Base-by-base conservation (phyloP, 2,113 vertebrate genomes). In the Ancistrus triradiatus region DNA sequence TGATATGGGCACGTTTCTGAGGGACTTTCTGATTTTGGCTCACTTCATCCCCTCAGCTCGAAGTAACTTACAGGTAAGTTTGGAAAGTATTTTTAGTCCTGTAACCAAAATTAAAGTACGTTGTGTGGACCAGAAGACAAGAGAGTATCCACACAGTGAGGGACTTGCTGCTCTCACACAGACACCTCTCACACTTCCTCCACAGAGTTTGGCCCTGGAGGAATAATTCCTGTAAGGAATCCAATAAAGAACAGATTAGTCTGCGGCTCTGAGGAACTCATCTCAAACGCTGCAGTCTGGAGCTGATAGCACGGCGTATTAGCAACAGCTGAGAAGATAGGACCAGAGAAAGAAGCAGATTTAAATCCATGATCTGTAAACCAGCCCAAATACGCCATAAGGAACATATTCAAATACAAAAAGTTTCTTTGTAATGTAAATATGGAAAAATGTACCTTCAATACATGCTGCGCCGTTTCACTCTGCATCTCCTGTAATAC, bases 171-270 rank as follows among this genome's bases (percentile, higher is more conserved):
- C 50, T 19, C 22, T 31, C 38, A 46, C 57, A 27, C 9, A 17
- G 37, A 15, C 48, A 43, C 56, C 47, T 55, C 35, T 27, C 64
- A 73, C 53, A 67, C 62, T 70, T 74, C 51, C 50, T 74, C 50
- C 69, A 55, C 61, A 67, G 65, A 47, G 38, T 44, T 31, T 25
- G 37, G 59, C 71, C 75, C 68, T 70, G 59, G 38, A 77, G 75
- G 73, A 77, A 64, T 71, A 79, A 75, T 73, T 71, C 73, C 69
- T 75, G 71, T 72, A 74, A 70, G 61, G 74, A 77, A 77, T 53
- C 75, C 74, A 80, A 77, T 80, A 76, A 80, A 77, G 75, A 76
- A 78, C 68, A 78, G 63, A 78, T 78, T 76, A 73, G 61, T 47
- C 59, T 69, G 60, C 59, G 70, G 72, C 78, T 68, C 71, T 74